These are phyloP conservation scores for Dendrocincla fuliginosa DNA, from an alignment of 2,797 vertebrate genomes.

Conservation along the genomic window DNA sequence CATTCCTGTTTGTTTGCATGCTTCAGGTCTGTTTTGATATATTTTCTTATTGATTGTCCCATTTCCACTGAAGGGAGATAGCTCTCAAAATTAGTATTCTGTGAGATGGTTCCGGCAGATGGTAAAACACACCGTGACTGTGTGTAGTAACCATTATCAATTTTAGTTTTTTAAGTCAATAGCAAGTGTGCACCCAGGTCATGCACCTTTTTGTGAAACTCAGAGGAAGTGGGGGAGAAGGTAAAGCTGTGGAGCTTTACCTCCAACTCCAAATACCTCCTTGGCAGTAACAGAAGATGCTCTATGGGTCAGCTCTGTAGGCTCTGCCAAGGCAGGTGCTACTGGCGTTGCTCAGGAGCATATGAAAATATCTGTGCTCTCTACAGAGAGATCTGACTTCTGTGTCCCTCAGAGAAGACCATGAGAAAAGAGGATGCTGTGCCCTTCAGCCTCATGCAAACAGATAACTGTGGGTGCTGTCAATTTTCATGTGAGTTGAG, in stretches of 20 bases:
- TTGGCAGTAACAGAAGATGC: not conserved
- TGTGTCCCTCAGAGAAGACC: not conserved
- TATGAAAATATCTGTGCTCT: not conserved
- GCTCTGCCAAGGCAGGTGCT: not conserved
- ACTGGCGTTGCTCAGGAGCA: accelerated
- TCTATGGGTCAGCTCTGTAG: not conserved
- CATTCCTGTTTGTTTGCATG: not conserved
- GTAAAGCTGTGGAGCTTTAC: not conserved
- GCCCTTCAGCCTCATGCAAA: accelerated
- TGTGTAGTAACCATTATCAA: not conserved
- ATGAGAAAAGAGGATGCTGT: not conserved
- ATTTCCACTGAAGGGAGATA: not conserved
- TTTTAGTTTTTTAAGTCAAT: not conserved
- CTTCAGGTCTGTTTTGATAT: not conserved
- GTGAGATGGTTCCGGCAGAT: not conserved
- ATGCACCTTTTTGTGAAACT: not conserved
- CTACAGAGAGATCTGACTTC: not conserved
- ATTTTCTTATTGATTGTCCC: not conserved
- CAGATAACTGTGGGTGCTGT: not conserved
- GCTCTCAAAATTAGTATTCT: not conserved
- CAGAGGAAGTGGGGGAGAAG: not conserved
- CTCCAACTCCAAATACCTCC: not conserved
- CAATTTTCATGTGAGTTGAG: not conserved
- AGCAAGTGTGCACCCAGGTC: not conserved
- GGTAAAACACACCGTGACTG: not conserved